phyloP scores from a whole-genome alignment of 2,888 invertebrate species.

The Catocala sponsa region DNA sequence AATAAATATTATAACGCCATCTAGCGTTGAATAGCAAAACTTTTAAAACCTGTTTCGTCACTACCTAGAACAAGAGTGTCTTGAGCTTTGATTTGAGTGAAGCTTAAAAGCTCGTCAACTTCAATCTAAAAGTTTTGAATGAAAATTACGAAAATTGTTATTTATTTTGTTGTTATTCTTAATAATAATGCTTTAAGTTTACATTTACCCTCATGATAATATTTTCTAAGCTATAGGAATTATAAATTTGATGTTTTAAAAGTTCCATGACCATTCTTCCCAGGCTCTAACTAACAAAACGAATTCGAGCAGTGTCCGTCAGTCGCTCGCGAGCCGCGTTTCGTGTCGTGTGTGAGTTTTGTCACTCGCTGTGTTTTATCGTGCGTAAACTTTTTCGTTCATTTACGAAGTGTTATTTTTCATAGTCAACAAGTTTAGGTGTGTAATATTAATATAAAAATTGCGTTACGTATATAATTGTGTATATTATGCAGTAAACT shows the following conservation, averaged over 20 bases:
- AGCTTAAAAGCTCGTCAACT: constrained; percentile 33
- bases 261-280: constrained; percentile 53
- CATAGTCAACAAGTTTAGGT: neutral
- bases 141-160: constrained; percentile 19
- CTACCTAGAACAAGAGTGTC: neutral
- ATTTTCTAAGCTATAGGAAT: constrained; percentile 3
- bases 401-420: neutral
- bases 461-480: neutral
- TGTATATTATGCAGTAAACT: neutral
- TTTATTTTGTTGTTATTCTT: neutral
- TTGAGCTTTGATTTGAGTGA: constrained; percentile 29
- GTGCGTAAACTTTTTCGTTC: constrained; percentile 46
- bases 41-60: constrained; percentile 25
- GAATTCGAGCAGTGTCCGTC: constrained; percentile 27
- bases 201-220: neutral
- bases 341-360: constrained; percentile 25
- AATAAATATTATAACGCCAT: constrained; percentile 40
- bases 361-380: constrained; percentile 44
- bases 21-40: constrained; percentile 59
- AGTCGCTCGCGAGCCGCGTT: constrained; percentile 54
- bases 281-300: constrained; percentile 1
- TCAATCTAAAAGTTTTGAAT: constrained; percentile 28
- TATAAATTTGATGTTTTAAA: constrained; percentile 22
- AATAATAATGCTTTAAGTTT: neutral
- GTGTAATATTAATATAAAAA: neutral